These are phyloP conservation scores for Catharus minimus DNA, from an alignment of 2,113 vertebrate species.

Conservation along the genomic window DNA sequence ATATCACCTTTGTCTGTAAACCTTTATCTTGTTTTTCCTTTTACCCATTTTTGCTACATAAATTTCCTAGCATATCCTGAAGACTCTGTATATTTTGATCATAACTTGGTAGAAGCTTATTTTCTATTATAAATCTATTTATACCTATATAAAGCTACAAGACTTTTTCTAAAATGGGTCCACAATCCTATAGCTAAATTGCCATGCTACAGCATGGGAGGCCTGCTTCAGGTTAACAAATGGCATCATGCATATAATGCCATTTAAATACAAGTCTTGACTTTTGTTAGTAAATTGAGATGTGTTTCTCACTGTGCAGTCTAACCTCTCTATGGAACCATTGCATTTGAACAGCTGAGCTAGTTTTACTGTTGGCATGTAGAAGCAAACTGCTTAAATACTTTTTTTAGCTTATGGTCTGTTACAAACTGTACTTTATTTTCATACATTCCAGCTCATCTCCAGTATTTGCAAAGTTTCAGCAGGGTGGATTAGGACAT, in stretches of 20 bases:
- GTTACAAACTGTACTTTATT: not conserved
- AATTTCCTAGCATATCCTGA: not conserved
- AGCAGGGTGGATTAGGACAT: not conserved
- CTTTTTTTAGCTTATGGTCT: not conserved
- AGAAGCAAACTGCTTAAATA: not conserved
- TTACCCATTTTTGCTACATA: not conserved
- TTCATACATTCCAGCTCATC: not conserved
- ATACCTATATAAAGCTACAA: not conserved
- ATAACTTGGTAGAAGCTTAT: not conserved
- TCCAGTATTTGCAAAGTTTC: not conserved
- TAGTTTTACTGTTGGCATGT: not conserved
- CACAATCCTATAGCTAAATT: not conserved
- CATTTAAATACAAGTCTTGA: not conserved
- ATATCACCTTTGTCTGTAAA: not conserved
- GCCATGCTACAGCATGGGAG: not conserved
- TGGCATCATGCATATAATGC: not conserved
- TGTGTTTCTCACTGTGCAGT: not conserved
- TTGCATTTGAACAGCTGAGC: not conserved
- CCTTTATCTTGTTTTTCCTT: not conserved
- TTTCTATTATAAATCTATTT: not conserved
- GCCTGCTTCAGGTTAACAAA: not conserved
- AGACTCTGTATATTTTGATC: not conserved
- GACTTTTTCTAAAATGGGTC: not conserved
- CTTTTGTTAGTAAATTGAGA: not conserved
- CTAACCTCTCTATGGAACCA: not conserved